Conservation (phyloP, 2,797 vertebrate genomes). For the Bucorvus abyssinicus region DNA sequence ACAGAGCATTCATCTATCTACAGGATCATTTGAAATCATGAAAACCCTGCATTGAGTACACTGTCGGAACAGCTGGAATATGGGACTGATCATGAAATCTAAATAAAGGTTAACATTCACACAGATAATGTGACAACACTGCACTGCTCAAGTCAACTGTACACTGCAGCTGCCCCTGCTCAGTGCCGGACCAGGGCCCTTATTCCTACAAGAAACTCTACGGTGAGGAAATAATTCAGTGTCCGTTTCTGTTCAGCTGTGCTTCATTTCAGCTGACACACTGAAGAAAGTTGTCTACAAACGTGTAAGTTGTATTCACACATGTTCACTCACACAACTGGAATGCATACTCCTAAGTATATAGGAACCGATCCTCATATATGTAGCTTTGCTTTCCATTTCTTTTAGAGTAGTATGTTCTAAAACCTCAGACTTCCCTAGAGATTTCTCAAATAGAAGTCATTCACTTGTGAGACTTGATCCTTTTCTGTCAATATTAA, state of each 20-base stretch:
- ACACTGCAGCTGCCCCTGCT: background rate
- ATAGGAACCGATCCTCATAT: background rate
- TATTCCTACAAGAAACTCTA: background rate
- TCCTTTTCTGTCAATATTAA: background rate
- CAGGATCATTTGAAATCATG: background rate
- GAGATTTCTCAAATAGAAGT: constrained; percentile 10
- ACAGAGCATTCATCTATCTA: background rate
- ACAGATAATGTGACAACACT: background rate
- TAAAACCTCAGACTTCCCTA: background rate
- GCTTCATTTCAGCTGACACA: background rate
- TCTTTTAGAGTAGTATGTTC: background rate
- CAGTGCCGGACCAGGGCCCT: background rate
- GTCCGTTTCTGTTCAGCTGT: background rate
- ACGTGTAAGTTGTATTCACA: rapidly evolving
- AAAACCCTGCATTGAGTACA: background rate
- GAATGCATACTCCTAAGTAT: rapidly evolving
- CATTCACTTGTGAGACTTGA: background rate
- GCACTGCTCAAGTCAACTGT: background rate
- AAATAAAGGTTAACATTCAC: background rate
- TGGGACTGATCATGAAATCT: background rate
- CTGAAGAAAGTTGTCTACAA: background rate
- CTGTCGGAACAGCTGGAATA: background rate
- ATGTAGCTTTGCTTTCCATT: background rate
- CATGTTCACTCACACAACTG: background rate
- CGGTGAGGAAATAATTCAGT: background rate